phyloP scores from a whole-genome alignment of 2,888 invertebrate genomes.

The Eristalis arbustorum region DNA sequence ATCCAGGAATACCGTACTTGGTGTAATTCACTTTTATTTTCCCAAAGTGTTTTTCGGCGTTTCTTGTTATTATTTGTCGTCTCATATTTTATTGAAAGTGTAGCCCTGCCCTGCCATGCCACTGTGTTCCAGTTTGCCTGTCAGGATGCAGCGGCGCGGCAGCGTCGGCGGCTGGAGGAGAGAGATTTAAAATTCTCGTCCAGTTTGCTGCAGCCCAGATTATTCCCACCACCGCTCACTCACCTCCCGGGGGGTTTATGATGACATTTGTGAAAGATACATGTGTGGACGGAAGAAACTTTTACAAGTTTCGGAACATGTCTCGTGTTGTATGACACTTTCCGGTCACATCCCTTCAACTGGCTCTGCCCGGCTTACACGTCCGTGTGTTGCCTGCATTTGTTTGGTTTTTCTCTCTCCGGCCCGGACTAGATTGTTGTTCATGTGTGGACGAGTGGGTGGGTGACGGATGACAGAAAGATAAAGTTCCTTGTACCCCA shows the following conservation, averaged over 20 bases:
- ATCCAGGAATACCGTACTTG: not conserved
- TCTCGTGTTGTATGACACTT: constrained; percentile 37
- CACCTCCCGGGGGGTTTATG: not conserved
- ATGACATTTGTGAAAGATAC: not conserved
- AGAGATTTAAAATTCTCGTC: constrained; percentile 5
- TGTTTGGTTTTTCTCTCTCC: constrained; percentile 20
- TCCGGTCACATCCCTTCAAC: constrained; percentile 6
- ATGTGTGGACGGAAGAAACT: not conserved
- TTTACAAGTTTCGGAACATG: constrained; percentile 20
- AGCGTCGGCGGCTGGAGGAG: not conserved
- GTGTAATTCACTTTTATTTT: constrained; percentile 49
- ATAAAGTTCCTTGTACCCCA: constrained; percentile 44
- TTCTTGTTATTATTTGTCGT: constrained; percentile 40
- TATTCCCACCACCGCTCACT: not conserved
- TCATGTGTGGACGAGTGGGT: not conserved
- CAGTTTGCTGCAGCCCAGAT: constrained; percentile 11
- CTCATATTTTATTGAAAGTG: constrained; percentile 42
- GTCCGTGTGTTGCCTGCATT: constrained; percentile 30
- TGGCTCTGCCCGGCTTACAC: constrained; percentile 22
- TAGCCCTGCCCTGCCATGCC: not conserved
- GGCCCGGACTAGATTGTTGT: constrained; percentile 13
- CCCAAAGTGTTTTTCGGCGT: constrained; percentile 33
- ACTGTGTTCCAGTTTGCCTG: not conserved
- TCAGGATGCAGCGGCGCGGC: not conserved
- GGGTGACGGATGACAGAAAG: constrained; percentile 40